A percentile compares a stretch with the other conserved stretches of the same genome.
These are phyloP conservation scores for Chloroceryle aenea DNA, from an alignment of 2,113 vertebrate genomes.

Conservation along the genomic window DNA sequence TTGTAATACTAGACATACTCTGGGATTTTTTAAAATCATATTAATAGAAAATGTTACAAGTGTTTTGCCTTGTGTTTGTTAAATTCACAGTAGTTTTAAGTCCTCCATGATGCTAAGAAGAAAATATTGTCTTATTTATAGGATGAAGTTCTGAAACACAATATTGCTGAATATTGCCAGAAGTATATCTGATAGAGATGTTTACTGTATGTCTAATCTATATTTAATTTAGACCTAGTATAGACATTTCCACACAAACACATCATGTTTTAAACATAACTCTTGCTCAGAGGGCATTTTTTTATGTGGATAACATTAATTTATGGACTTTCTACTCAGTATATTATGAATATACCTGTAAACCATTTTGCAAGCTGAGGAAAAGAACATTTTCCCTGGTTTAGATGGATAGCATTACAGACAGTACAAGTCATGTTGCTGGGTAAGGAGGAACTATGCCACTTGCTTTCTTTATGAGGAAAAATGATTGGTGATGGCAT, in stretches of 20 bases:
- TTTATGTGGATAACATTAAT: neutral
- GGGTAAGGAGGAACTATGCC: neutral
- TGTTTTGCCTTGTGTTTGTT: neutral
- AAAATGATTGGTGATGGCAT: neutral
- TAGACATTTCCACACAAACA: neutral
- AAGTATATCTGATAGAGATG: neutral
- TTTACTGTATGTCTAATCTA: neutral
- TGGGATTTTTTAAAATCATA: neutral
- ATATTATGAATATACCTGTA: neutral
- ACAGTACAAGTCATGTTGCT: neutral
- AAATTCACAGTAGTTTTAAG: neutral
- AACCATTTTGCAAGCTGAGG: neutral
- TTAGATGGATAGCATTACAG: neutral
- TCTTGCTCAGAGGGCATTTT: neutral
- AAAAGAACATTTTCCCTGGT: neutral
- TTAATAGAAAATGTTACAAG: neutral
- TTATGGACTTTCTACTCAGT: neutral
- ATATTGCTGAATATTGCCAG: slow-evolving; percentile 79
- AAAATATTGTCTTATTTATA: slow-evolving; percentile 42
- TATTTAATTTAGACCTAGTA: neutral
- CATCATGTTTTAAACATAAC: neutral
- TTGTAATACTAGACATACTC: neutral
- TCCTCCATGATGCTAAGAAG: neutral
- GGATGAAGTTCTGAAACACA: slow-evolving; percentile 76
- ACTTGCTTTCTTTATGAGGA: neutral